Evolutionary conservation across 1,140 invertebrate genomes (phyloP).

Genomic region (Trichomalopsis sarcophagae): DNA sequence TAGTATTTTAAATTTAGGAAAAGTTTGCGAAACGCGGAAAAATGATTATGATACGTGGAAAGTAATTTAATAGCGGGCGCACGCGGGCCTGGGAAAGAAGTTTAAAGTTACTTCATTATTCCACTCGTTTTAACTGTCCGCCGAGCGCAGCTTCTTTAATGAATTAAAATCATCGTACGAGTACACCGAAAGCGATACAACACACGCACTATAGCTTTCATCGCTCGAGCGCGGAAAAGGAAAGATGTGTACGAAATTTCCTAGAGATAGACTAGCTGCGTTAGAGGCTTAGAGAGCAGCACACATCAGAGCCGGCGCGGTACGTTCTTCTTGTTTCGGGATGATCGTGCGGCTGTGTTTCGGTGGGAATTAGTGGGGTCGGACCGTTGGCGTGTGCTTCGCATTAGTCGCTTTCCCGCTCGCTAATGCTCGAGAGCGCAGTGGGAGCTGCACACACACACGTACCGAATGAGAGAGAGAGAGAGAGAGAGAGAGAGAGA

Average conservation of each 20-base stretch:
- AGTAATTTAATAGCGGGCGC: not conserved
- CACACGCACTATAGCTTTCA: too few species aligned
- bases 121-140: not conserved
- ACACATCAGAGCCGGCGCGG: not conserved
- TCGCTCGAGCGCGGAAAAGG: not conserved
- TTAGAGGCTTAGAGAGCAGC: constrained; percentile 9
- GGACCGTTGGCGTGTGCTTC: constrained; percentile 18
- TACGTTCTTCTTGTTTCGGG: constrained; percentile 40
- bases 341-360: constrained; percentile 46
- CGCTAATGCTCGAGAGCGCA: not conserved
- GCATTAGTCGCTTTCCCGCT: constrained; percentile 44
- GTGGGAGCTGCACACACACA: not conserved
- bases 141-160: not conserved
- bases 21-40: constrained; percentile 6
- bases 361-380: constrained; percentile 52
- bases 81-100: not conserved
- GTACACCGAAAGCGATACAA: too few species aligned
- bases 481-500: constrained; percentile 30
- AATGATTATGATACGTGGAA: constrained; percentile 16
- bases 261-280: not conserved
- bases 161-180: too few species aligned
- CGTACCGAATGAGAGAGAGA: not conserved
- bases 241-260: not conserved
- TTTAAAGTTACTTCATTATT: constrained; percentile 9
- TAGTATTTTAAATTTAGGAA: constrained; percentile 27